Evolutionary conservation across 2,888 invertebrate species (phyloP).

Genomic region (Cosmia pyralina): DNA sequence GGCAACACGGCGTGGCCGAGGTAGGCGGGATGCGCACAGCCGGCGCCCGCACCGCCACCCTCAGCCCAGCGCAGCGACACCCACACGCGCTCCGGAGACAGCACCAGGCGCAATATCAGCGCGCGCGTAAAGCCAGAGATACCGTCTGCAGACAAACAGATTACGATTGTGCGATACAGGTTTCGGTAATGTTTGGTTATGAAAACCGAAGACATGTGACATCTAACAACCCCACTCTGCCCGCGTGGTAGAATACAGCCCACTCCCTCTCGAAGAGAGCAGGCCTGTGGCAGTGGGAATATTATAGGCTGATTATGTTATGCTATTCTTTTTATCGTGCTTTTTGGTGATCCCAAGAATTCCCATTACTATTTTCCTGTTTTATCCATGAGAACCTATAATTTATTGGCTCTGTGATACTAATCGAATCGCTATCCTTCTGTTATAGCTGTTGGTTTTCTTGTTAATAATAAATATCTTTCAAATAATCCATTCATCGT

Average conservation of each 20-base stretch:
- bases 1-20: constrained; percentile 93
- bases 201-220: neutral
- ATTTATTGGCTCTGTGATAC: neutral
- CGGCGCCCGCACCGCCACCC: constrained; percentile 87
- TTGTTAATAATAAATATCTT: neutral
- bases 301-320: too few relatives aligned
- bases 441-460: too few relatives aligned
- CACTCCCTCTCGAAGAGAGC: too few relatives aligned
- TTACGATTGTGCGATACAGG: constrained; percentile 56
- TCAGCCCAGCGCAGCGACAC: constrained; percentile 92
- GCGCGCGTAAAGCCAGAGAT: constrained; percentile 97
- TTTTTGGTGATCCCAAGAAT: too few relatives aligned
- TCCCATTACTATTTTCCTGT: too few relatives aligned
- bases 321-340: too few relatives aligned
- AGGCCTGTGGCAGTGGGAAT: too few relatives aligned
- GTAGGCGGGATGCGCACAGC: constrained; percentile 89
- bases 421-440: neutral
- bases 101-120: constrained; percentile 95
- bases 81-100: constrained; percentile 96
- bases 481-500: too few relatives aligned
- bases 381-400: neutral
- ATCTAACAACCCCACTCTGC: too few relatives aligned
- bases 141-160: constrained; percentile 76
- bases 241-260: too few relatives aligned
- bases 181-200: neutral